These are phyloP conservation scores for Cantharis nigra DNA, from an alignment of 2,888 invertebrate genomes.

Conservation along the genomic window DNA sequence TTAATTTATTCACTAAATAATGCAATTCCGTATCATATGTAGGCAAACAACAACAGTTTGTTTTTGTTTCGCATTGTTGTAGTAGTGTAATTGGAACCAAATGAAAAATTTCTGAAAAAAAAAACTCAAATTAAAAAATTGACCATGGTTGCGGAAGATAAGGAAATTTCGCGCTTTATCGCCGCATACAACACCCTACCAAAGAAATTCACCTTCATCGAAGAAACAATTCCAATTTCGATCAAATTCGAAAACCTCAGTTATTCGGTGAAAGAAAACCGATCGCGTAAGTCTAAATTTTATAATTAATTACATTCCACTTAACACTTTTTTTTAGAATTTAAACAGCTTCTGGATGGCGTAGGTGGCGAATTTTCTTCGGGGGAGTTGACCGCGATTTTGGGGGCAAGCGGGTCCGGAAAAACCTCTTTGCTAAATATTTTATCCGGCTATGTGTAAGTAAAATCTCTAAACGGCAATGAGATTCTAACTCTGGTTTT, in stretches of 20 bases:
- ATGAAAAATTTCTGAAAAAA: too few species aligned
- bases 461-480: background rate
- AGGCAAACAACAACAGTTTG: too few species aligned
- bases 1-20: too few species aligned
- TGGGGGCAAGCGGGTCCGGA: slow-evolving; percentile 79
- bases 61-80: too few species aligned
- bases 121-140: background rate
- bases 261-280: slow-evolving; percentile 58
- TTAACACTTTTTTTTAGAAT: slow-evolving; percentile 49
- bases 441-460: slow-evolving; percentile 76
- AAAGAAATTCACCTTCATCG: background rate
- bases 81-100: too few species aligned
- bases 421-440: slow-evolving; percentile 78
- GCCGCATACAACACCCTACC: background rate
- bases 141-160: background rate
- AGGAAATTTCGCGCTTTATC: background rate
- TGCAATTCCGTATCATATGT: too few species aligned
- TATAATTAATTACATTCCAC: background rate
- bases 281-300: slow-evolving; percentile 37
- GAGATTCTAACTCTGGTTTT: too few species aligned
- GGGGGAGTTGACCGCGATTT: slow-evolving; percentile 70
- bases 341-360: slow-evolving; percentile 57
- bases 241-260: slow-evolving; percentile 64
- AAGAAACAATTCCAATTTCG: slow-evolving; percentile 61
- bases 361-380: slow-evolving; percentile 66